Percentiles rank a stretch among this genome's conserved stretches.
Conservation (phyloP, 2,888 invertebrate genomes). For the Theretra japonica region DNA sequence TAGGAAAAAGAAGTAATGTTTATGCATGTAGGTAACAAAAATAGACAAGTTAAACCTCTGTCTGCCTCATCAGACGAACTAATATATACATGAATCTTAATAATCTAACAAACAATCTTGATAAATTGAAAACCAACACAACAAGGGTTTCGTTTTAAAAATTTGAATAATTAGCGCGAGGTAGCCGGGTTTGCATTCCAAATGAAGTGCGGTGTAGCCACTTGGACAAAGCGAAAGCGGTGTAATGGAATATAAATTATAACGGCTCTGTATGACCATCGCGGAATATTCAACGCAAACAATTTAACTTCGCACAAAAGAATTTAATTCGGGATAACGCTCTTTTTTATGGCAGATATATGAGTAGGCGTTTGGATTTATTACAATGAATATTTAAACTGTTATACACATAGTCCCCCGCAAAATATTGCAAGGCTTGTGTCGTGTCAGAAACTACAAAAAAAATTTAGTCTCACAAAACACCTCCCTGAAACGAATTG, state of each 20-base stretch:
- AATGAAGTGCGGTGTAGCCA: slow-evolving; percentile 18
- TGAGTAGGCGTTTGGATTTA: neutral
- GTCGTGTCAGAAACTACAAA: too few species aligned
- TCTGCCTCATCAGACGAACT: neutral
- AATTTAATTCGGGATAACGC: neutral
- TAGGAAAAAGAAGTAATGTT: too few species aligned
- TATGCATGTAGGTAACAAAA: too few species aligned
- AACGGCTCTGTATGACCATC: slow-evolving; percentile 35
- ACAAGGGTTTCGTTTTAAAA: slow-evolving; percentile 24
- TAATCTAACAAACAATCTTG: neutral
- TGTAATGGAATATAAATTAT: slow-evolving; percentile 31
- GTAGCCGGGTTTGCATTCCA: slow-evolving; percentile 12
- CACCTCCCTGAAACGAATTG: too few species aligned
- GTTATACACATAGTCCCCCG: too few species aligned
- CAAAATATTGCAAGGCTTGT: too few species aligned
- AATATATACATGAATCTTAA: neutral
- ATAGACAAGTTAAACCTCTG: too few species aligned
- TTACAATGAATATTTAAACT: too few species aligned
- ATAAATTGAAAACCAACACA: slow-evolving; percentile 17
- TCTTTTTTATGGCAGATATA: neutral
- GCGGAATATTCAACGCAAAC: slow-evolving; percentile 15
- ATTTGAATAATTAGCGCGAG: slow-evolving; percentile 21
- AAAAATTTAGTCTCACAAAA: too few species aligned
- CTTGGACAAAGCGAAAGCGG: slow-evolving; percentile 32
- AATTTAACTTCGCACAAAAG: neutral